Percentiles rank a stretch among this genome's conserved stretches.
These are phyloP conservation scores for Cladopsammia gracilis DNA, from an alignment of 64 coral and sea anemone genomes.

Conservation along the genomic window DNA sequence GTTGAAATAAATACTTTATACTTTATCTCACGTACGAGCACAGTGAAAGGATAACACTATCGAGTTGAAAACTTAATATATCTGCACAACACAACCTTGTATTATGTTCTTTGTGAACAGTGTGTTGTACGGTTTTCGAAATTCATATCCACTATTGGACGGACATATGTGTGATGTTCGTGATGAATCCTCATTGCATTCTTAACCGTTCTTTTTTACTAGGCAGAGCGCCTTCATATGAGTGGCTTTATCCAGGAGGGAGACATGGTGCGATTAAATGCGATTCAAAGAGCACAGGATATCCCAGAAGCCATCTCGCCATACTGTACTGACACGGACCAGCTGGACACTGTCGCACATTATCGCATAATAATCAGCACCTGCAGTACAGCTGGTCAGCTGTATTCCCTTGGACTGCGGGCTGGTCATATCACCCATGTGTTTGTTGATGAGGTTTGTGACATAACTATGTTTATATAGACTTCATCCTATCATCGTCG, in stretches of 20 bases:
- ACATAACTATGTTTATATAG: background rate
- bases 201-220: background rate
- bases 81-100: no score
- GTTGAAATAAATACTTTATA: no score
- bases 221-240: conserved; percentile 90
- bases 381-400: conserved; percentile 99
- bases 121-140: no score
- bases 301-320: conserved; percentile 82
- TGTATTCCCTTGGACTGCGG: conserved; percentile 89
- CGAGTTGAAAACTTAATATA: no score
- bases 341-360: conserved; percentile 80
- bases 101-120: no score
- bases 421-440: conserved; percentile 94
- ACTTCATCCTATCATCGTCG: no score
- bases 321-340: conserved; percentile 86
- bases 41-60: no score
- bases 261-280: conserved; percentile 96
- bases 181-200: no score
- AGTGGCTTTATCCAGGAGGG: conserved; percentile 89
- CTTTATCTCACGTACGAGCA: no score
- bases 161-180: no score
- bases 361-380: conserved; percentile 95
- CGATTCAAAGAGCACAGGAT: conserved; percentile 82
- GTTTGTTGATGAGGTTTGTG: conserved; percentile 94
- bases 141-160: no score